Evolutionary conservation across 2,888 invertebrate genomes (phyloP), one percentile per base, ranked within the genome.

Genomic region (Abscondita cerata): DNA sequence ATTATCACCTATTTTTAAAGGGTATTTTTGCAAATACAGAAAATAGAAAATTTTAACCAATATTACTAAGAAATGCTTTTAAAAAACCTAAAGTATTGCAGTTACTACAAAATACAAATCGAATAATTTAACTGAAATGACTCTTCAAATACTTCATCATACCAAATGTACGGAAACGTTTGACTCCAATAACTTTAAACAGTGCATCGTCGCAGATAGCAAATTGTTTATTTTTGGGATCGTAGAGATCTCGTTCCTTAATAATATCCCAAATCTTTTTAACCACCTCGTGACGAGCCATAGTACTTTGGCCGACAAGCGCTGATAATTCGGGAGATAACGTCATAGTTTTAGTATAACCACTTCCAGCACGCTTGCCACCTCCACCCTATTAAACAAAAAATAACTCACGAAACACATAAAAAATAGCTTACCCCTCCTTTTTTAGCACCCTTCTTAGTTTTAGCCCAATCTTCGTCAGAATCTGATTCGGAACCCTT

Each of bases 71-170:
- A 25, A 25, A 25, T 25, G 20, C 20, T 11, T 33, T 44, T 9
- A 44, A 41, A 40, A 50, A 25, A 50, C 36, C 51, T 51, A 48
- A 48, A 48, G 48, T 48, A 57, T 44, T 51, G 51, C 50, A 57
- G 25, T 57, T 13, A 53, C 59, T 53, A 53, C 48, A 52, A 51
- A 36, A 31, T 44, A 9, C 12, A 20, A 11, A 51, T 52, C 33
- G 46, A 58, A 62, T 62, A 62, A 59, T 55, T 62, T 62, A 87
- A 74, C 86, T 85, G 81, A 96, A 96, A 83, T 96, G 97, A 66
- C 89, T 89, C 81, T 95, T 95, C 72, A 98, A 85, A 81, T 94
- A 93, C 80, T 97, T 97, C 91, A 97, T 93, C 97, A 97, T 97
- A 66, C 95, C 96, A 75, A 97, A 97, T 56, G 94, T 94, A 72